Conservation (phyloP, 2,888 invertebrate genomes). For the Eristalinus aeneus region DNA sequence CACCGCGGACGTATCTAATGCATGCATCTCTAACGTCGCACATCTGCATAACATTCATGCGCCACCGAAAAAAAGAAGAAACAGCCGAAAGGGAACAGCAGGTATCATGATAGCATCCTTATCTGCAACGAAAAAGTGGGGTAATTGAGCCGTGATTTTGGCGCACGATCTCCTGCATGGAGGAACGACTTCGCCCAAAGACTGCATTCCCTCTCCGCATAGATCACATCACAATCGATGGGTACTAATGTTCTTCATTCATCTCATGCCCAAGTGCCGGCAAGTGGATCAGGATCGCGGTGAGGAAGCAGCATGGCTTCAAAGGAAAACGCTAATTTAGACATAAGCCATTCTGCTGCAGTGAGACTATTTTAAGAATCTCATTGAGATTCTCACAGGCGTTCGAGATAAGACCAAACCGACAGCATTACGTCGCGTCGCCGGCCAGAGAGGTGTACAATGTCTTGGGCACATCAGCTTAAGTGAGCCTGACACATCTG, state of each 20-base stretch:
- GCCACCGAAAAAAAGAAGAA: slow-evolving; percentile 51
- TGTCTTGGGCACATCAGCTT: slow-evolving; percentile 50
- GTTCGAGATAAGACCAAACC: not conserved
- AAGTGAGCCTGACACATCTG: slow-evolving; percentile 65
- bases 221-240: slow-evolving; percentile 47
- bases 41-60: slow-evolving; percentile 44
- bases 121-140: slow-evolving; percentile 63
- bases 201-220: slow-evolving; percentile 18
- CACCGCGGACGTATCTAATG: slow-evolving; percentile 40
- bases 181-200: slow-evolving; percentile 14
- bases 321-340: slow-evolving; percentile 66
- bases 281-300: not conserved
- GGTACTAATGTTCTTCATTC: slow-evolving; percentile 15
- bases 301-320: not conserved
- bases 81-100: slow-evolving; percentile 66
- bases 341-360: slow-evolving; percentile 52
- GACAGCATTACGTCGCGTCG: too few relatives aligned
- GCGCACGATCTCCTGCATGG: slow-evolving; percentile 44
- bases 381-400: slow-evolving; percentile 18
- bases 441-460: slow-evolving; percentile 30
- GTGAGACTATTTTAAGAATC: slow-evolving; percentile 46
- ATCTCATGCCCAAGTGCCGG: slow-evolving; percentile 13
- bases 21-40: slow-evolving; percentile 49
- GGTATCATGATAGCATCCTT: slow-evolving; percentile 64
- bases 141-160: slow-evolving; percentile 65